These are phyloP conservation scores for Caerostris darwini DNA, from an alignment of 1,140 invertebrate species.

Conservation along the genomic window DNA sequence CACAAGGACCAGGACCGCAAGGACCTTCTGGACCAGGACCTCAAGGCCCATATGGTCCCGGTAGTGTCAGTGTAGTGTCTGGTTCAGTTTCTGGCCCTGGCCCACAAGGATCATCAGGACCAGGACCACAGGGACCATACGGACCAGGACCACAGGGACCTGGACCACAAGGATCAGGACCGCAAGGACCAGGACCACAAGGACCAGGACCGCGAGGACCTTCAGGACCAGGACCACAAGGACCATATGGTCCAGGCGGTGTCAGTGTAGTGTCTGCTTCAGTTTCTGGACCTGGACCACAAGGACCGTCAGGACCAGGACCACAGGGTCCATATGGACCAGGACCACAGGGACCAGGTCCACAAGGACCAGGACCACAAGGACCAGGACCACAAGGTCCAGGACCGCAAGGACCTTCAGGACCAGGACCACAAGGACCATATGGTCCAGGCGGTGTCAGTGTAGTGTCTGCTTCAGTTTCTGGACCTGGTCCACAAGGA, in stretches of 20 bases:
- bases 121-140: background rate
- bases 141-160: background rate
- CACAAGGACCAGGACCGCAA: no score
- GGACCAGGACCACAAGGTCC: background rate
- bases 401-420: background rate
- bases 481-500: no score
- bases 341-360: background rate
- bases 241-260: background rate
- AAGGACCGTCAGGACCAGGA: background rate
- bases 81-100: background rate
- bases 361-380: background rate
- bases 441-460: background rate
- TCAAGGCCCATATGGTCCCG: background rate
- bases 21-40: background rate
- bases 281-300: background rate
- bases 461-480: no score
- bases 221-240: background rate
- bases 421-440: background rate
- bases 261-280: background rate
- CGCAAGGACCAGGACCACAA: background rate
- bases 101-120: no score
- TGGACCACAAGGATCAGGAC: no score
- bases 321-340: background rate
- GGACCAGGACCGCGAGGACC: background rate
- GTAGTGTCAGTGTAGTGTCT: background rate